phyloP scores from a whole-genome alignment of 2,113 vertebrate species.

The Pachyramphus minor region DNA sequence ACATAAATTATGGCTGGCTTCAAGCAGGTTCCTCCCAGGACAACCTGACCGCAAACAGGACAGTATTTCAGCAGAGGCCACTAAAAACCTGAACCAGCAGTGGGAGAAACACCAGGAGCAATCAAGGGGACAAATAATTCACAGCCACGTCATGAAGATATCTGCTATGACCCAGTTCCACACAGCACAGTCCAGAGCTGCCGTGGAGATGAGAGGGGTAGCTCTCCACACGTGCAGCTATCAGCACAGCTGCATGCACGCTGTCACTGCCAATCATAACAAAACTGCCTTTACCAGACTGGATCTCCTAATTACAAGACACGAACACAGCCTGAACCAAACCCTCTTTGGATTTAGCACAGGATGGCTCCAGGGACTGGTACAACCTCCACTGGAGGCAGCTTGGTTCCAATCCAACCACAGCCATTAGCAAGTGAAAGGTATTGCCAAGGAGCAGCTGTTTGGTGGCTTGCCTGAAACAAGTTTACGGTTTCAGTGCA shows the following conservation, averaged over 20 bases:
- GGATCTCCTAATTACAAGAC: neutral
- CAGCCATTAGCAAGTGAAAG: conserved; percentile 41
- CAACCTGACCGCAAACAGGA: neutral
- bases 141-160: neutral
- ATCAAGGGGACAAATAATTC: neutral
- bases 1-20: rapidly evolving
- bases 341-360: neutral
- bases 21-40: neutral
- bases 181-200: neutral
- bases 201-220: neutral
- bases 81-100: neutral
- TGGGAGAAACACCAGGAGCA: neutral
- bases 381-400: conserved; percentile 18
- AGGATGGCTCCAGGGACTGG: conserved; percentile 2
- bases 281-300: neutral
- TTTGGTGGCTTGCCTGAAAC: neutral
- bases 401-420: conserved; percentile 27
- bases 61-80: neutral
- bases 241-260: neutral
- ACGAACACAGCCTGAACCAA: neutral
- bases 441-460: conserved; percentile 54
- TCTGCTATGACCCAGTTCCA: neutral
- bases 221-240: neutral
- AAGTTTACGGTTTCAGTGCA: conserved; percentile 28
- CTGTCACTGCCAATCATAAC: neutral